phyloP scores from a whole-genome alignment of 2,797 vertebrate genomes.

The Cossypha polioptera region DNA sequence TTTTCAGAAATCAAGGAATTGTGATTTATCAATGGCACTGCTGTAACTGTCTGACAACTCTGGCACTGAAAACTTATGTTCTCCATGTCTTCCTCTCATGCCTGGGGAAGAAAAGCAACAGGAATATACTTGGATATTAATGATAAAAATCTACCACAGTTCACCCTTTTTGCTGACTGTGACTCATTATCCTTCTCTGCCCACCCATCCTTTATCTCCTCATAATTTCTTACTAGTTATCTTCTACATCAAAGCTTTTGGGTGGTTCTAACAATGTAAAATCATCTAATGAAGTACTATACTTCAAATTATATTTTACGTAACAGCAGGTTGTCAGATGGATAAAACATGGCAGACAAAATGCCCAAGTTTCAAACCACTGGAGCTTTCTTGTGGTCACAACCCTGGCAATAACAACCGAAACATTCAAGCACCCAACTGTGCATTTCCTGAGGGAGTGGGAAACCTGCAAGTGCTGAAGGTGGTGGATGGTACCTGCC shows the following conservation, averaged over 20 bases:
- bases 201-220: slow-evolving; percentile 44
- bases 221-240: slow-evolving; percentile 35
- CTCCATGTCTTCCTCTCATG: not conserved
- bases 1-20: not conserved
- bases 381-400: not conserved
- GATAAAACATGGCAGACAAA: not conserved
- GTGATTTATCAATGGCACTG: not conserved
- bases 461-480: not conserved
- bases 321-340: not conserved
- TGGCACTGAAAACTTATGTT: not conserved
- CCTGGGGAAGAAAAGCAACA: not conserved
- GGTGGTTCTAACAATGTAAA: slow-evolving; percentile 8
- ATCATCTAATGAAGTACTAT: slow-evolving; percentile 1
- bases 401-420: not conserved
- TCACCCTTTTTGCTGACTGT: slow-evolving; percentile 1
- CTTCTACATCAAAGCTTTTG: slow-evolving; percentile 44
- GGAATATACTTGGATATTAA: not conserved
- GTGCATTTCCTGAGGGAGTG: not conserved
- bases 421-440: not conserved
- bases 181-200: slow-evolving; percentile 29
- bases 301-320: not conserved
- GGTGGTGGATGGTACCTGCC: not conserved
- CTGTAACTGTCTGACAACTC: not conserved
- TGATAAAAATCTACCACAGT: not conserved
- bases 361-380: not conserved